Base-by-base conservation (phyloP, 2,888 invertebrate genomes). In the Ecliptopera silaceata region DNA sequence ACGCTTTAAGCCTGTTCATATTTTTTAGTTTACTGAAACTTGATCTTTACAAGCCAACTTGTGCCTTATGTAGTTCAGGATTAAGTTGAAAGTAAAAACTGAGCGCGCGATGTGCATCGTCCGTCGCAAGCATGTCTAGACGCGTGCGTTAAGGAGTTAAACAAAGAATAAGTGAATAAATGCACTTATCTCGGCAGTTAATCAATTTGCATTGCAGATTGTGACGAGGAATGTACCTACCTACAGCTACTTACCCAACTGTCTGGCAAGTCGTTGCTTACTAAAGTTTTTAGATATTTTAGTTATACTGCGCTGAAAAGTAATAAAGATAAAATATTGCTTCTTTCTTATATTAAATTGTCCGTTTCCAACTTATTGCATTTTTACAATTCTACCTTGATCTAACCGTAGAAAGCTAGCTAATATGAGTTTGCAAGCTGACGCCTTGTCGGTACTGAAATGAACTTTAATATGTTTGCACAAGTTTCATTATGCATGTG, bases 41-140 rank as follows among this genome's bases (percentile, higher is more conserved):
- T 13, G 13, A 6, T 18, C 42, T 11, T 36, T 10, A 2, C 45
- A 18, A 12, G 13, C 26, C 4, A 45, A 13, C 48, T 46, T 31
- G 17, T 12, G 34, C 46, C 13, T 20, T 65, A 12, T 29, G 0
- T 1, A 2, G 3, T n/a, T 22, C 1, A 8, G 1, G 15, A 36
- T 51, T 60, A 31, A 39, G 62, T 54, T 48, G 13, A 56, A 39
- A 47, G 38, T 41, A 13, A 42, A 10, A 12, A 13, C 15, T 5
- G 29, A 5, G 6, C 6, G 34, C 31, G 32, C 15, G 32, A 50
- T 48, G 58, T 54, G 55, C 55, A 56, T 62, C 31, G 56, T 38
- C 53, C 45, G 56, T 56, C 52, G 59, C 54, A 36, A 55, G 54
- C 57, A 41, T 49, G 66, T 66, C 66, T 66, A 66, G 64, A 66